Evolutionary conservation across 2,113 vertebrate species (phyloP).

Genomic region (Cynocephalus volans): DNA sequence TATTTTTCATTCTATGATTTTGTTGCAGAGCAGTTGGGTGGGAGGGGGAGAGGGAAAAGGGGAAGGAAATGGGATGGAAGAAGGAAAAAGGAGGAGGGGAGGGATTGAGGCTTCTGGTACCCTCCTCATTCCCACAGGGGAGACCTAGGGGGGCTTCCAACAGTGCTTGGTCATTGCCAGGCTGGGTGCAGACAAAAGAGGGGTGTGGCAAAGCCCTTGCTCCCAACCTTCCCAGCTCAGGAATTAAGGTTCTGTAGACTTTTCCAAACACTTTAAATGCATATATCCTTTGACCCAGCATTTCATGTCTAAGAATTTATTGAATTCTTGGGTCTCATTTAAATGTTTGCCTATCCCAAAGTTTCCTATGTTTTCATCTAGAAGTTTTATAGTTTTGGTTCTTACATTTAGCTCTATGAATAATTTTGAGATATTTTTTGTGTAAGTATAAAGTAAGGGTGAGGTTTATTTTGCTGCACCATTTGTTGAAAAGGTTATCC

Average conservation of each 20-base stretch:
- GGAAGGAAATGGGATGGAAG: no score
- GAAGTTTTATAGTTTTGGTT: slow-evolving; percentile 34
- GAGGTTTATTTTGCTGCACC: not conserved
- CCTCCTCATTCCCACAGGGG: no score
- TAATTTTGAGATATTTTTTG: not conserved
- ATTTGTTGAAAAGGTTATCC: slow-evolving; percentile 30
- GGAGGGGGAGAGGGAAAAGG: no score
- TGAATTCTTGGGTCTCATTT: not conserved
- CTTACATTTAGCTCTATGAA: not conserved
- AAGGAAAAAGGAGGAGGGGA: no score
- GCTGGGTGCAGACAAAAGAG: no score
- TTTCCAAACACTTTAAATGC: not conserved
- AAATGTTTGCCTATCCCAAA: not conserved
- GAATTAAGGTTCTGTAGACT: slow-evolving; percentile 29
- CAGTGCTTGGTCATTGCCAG: no score
- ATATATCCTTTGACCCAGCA: not conserved
- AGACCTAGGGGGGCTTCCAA: no score
- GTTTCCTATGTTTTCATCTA: not conserved
- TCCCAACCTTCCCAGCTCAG: no score
- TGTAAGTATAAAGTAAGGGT: not conserved
- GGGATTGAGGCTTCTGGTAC: no score
- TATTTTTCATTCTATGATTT: no score
- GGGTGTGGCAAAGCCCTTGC: no score
- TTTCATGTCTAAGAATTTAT: slow-evolving; percentile 12
- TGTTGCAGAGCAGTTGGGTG: no score